These are phyloP conservation scores for Chymomyza procnemis DNA, from an alignment of 2,888 invertebrate species.

Conservation along the genomic window DNA sequence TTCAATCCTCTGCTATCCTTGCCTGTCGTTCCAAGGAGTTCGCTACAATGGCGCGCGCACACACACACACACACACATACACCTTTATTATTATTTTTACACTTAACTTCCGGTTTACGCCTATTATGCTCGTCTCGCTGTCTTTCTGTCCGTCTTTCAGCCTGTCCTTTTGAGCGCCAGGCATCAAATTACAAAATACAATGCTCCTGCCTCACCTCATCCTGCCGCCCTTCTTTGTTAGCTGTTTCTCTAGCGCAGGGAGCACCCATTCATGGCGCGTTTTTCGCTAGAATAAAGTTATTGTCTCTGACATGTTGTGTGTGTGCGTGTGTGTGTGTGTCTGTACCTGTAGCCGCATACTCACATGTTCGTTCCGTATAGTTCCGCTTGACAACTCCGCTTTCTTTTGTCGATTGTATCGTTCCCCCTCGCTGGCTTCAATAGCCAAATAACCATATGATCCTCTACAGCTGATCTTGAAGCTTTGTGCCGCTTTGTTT, in stretches of 20 bases:
- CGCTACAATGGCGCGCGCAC: slow-evolving; percentile 27
- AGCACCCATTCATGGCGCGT: slow-evolving; percentile 1
- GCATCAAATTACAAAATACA: slow-evolving; percentile 71
- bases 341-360: slow-evolving; percentile 57
- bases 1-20: not conserved
- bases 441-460: not conserved
- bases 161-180: slow-evolving; percentile 14
- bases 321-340: slow-evolving; percentile 20
- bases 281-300: slow-evolving; percentile 59
- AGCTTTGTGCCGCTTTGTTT: not conserved
- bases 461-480: not conserved
- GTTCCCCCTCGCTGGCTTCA: not conserved
- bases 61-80: slow-evolving; percentile 39
- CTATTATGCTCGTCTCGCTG: slow-evolving; percentile 50
- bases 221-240: not conserved
- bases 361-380: slow-evolving; percentile 71
- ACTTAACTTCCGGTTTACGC: slow-evolving; percentile 73
- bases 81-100: slow-evolving; percentile 74
- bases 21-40: not conserved
- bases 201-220: slow-evolving; percentile 32
- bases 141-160: not conserved
- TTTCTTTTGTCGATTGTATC: not conserved
- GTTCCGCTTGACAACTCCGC: slow-evolving; percentile 61
- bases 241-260: no score
- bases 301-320: slow-evolving; percentile 57